Evolutionary conservation across 1,140 invertebrate species (phyloP).

Genomic region (Ostrea denselamellosa): DNA sequence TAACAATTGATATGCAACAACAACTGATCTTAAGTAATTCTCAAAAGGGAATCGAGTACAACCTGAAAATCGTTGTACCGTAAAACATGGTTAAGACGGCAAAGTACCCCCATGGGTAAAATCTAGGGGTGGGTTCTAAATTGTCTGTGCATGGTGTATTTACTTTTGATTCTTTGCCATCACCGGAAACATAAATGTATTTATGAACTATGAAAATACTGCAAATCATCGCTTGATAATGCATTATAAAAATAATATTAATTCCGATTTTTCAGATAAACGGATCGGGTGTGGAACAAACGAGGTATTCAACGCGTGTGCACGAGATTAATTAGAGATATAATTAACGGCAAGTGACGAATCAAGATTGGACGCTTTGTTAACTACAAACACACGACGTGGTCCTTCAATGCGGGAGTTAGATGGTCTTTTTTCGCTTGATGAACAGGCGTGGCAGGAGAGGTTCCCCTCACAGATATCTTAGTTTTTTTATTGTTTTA

Average conservation of each 20-base stretch:
- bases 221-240: conserved; percentile 27
- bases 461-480: background rate
- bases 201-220: background rate
- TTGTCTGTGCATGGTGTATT: background rate
- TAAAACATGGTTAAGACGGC: background rate
- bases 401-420: background rate
- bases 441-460: conserved; percentile 15
- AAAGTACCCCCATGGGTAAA: background rate
- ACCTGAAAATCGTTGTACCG: background rate
- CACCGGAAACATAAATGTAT: background rate
- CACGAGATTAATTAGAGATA: conserved; percentile 27
- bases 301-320: conserved; percentile 13
- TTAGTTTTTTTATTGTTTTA: background rate
- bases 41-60: background rate
- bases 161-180: background rate
- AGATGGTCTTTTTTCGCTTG: conserved; percentile 3
- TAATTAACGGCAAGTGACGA: background rate
- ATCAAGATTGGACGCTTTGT: conserved; percentile 3
- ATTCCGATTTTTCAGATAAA: background rate
- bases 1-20: conserved; percentile 7
- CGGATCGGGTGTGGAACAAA: background rate
- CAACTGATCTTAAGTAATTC: background rate
- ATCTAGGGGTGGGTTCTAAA: conserved; percentile 15
- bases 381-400: background rate
- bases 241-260: background rate